These are phyloP conservation scores for Meteorus sp. DNA, from an alignment of 1,140 invertebrate species.

Conservation along the genomic window DNA sequence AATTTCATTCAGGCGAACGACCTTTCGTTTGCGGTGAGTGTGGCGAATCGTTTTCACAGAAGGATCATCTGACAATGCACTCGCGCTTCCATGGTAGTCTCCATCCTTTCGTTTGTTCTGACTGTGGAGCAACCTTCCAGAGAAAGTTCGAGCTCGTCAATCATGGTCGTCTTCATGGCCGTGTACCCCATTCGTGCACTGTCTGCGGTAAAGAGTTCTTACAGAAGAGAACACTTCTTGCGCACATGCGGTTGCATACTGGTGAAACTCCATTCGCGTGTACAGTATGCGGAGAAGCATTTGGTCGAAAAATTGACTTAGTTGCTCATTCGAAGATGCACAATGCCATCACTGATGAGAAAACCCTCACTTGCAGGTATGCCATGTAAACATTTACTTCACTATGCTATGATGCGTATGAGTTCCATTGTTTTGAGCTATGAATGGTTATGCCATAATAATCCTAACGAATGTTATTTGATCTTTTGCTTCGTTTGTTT, in stretches of 20 bases:
- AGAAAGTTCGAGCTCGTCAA: slow-evolving; percentile 83
- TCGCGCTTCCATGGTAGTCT: slow-evolving; percentile 80
- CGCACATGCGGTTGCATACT: slow-evolving; percentile 71
- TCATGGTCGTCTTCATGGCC: slow-evolving; percentile 77
- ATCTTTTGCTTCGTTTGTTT: too few relatives aligned
- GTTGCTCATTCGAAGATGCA: slow-evolving; percentile 71
- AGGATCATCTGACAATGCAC: slow-evolving; percentile 78
- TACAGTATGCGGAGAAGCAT: slow-evolving; percentile 75
- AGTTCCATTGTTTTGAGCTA: too few relatives aligned
- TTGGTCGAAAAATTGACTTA: slow-evolving; percentile 70
- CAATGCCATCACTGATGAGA: slow-evolving; percentile 52
- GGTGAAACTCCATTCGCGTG: slow-evolving; percentile 69
- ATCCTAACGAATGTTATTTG: neutral
- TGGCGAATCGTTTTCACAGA: slow-evolving; percentile 84
- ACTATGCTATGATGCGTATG: too few relatives aligned
- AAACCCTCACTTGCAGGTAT: slow-evolving; percentile 56
- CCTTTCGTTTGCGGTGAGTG: slow-evolving; percentile 86
- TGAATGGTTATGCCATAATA: neutral
- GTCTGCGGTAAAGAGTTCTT: slow-evolving; percentile 82
- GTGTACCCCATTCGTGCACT: slow-evolving; percentile 78
- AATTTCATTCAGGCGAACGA: slow-evolving; percentile 84
- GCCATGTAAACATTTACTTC: slow-evolving; percentile 4
- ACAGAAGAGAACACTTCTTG: slow-evolving; percentile 77
- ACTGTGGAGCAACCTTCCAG: slow-evolving; percentile 81
- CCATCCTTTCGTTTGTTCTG: slow-evolving; percentile 78